Evolutionary conservation across 2,888 invertebrate genomes (phyloP).

Genomic region (Rotaria macrura): DNA sequence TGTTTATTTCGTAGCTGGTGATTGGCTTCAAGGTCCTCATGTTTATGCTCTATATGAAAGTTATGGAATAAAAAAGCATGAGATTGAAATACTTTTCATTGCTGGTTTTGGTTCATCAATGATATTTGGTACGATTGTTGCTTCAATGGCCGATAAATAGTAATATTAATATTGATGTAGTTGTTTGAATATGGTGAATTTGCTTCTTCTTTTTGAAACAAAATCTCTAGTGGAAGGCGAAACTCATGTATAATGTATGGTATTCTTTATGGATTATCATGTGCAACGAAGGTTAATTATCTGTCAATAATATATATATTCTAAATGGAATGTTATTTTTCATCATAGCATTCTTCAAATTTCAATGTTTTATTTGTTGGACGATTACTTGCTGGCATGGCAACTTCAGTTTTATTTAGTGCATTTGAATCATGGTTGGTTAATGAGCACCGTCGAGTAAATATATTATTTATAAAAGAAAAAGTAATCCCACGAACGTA

Average conservation of each 20-base stretch:
- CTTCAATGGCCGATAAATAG: conserved; percentile 53
- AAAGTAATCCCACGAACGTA: no score
- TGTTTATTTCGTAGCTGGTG: conserved; percentile 48
- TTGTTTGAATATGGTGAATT: no score
- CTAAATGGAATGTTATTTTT: no score
- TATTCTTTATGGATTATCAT: conserved; percentile 51
- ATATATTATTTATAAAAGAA: neutral
- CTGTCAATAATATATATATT: no score
- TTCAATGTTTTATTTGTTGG: conserved; percentile 52
- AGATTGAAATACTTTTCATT: conserved; percentile 53
- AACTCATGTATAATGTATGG: conserved; percentile 53
- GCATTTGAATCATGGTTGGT: conserved; percentile 54
- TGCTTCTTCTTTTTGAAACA: no score
- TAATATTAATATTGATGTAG: no score
- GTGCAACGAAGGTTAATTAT: conserved; percentile 51
- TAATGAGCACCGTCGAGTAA: conserved; percentile 52
- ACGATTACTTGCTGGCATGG: conserved; percentile 52
- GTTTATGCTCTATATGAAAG: conserved; percentile 54
- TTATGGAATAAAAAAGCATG: conserved; percentile 51
- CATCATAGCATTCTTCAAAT: conserved; percentile 50
- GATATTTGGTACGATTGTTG: conserved; percentile 53
- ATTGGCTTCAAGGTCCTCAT: conserved; percentile 55
- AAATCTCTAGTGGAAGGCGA: conserved; percentile 52
- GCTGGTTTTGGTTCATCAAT: conserved; percentile 54
- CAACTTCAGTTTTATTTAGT: conserved; percentile 54